Percentiles rank a stretch among this genome's conserved stretches.
Conservation (phyloP, 2,113 vertebrate genomes). For the Passer domesticus region DNA sequence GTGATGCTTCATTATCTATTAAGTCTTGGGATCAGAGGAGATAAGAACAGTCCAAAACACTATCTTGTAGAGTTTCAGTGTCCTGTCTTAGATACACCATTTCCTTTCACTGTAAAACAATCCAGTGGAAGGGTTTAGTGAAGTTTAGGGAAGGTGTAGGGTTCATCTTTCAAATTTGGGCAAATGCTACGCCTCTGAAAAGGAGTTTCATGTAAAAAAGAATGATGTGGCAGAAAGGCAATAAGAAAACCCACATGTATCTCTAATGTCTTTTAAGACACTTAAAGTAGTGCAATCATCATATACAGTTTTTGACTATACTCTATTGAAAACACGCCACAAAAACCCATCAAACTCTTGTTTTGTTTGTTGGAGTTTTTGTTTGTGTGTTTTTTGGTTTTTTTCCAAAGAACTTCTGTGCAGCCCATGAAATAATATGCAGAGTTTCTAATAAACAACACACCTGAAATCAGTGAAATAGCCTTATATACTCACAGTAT, state of each 20-base stretch:
- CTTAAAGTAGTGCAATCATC: neutral
- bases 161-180: neutral
- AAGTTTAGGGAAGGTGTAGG: neutral
- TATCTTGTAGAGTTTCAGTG: neutral
- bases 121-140: neutral
- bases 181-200: neutral
- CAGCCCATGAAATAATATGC: neutral
- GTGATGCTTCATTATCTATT: neutral
- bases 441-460: conserved; percentile 2
- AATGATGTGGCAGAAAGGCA: neutral
- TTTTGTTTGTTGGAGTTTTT: neutral
- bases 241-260: neutral
- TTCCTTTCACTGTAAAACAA: neutral
- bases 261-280: conserved; percentile 1
- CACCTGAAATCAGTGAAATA: conserved; percentile 18
- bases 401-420: neutral
- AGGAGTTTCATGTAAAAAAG: neutral
- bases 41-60: neutral
- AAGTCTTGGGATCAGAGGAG: neutral
- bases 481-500: neutral
- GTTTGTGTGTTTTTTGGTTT: neutral
- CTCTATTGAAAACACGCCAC: neutral
- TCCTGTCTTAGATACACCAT: neutral
- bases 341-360: neutral
- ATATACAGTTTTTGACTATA: neutral